Conservation (phyloP, 2,113 vertebrate species). For the Sceloporus tristichus region DNA sequence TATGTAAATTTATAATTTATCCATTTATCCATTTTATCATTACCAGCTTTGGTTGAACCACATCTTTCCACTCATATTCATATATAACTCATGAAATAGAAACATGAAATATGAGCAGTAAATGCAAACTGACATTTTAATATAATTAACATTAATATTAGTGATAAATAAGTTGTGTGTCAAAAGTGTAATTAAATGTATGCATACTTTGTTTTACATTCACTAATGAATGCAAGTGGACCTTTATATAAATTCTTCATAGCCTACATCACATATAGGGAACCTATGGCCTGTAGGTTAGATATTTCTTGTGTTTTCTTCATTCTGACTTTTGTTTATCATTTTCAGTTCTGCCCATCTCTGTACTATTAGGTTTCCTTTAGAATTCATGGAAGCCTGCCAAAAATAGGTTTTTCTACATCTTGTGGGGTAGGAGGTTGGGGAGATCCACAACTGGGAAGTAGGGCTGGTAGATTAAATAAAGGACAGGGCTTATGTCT, state of each 20-base stretch:
- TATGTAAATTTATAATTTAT: background rate
- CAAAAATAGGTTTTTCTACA: background rate
- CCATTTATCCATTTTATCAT: background rate
- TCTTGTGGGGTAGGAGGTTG: too few relatives aligned
- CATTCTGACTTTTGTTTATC: too few relatives aligned
- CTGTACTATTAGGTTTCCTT: background rate
- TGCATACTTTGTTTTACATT: background rate
- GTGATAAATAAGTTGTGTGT: background rate
- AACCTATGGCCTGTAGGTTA: background rate
- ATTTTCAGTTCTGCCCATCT: background rate
- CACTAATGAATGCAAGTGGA: too few relatives aligned
- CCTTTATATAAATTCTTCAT: background rate
- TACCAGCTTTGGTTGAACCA: background rate
- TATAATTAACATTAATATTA: background rate
- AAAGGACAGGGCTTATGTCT: too few relatives aligned
- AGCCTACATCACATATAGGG: background rate
- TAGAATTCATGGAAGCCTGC: background rate
- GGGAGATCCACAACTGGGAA: too few relatives aligned
- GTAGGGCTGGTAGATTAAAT: too few relatives aligned
- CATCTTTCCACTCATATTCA: background rate
- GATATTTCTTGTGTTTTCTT: background rate
- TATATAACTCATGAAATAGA: background rate
- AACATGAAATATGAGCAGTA: background rate
- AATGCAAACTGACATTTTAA: background rate
- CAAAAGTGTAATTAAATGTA: background rate